Conservation (phyloP, 2,888 invertebrate species). For the Oscheius sp. region DNA sequence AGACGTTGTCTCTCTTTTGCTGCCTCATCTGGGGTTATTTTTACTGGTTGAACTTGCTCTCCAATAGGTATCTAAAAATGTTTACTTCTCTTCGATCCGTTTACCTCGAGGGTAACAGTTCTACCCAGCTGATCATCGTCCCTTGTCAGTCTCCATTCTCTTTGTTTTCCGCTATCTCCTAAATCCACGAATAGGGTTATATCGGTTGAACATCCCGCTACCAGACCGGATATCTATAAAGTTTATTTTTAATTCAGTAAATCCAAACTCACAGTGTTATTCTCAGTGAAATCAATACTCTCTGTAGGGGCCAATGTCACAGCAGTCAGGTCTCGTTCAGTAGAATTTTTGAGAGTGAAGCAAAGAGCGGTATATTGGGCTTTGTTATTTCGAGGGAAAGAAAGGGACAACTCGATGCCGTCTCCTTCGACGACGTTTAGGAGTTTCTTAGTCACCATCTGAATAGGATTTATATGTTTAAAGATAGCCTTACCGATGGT, state of each 20-base stretch:
- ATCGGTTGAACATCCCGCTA: neutral
- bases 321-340: constrained; percentile 29
- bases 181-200: constrained; percentile 36
- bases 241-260: neutral
- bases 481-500: neutral
- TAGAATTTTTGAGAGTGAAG: constrained; percentile 37
- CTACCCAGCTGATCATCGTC: constrained; percentile 36
- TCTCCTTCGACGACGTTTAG: constrained; percentile 48
- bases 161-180: constrained; percentile 36
- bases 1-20: constrained; percentile 40
- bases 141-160: constrained; percentile 39
- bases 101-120: constrained; percentile 40
- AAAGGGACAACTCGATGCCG: constrained; percentile 33
- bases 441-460: constrained; percentile 18
- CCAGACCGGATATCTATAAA: constrained; percentile 8
- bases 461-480: neutral
- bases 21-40: constrained; percentile 39
- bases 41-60: constrained; percentile 54
- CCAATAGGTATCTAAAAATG: constrained; percentile 48
- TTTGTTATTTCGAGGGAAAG: constrained; percentile 43
- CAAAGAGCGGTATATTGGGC: constrained; percentile 41
- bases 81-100: neutral
- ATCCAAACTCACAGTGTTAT: constrained; percentile 10
- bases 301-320: constrained; percentile 35
- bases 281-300: constrained; percentile 38